Evolutionary conservation across 2,113 vertebrate genomes (phyloP).

Genomic region (Sitta europaea): DNA sequence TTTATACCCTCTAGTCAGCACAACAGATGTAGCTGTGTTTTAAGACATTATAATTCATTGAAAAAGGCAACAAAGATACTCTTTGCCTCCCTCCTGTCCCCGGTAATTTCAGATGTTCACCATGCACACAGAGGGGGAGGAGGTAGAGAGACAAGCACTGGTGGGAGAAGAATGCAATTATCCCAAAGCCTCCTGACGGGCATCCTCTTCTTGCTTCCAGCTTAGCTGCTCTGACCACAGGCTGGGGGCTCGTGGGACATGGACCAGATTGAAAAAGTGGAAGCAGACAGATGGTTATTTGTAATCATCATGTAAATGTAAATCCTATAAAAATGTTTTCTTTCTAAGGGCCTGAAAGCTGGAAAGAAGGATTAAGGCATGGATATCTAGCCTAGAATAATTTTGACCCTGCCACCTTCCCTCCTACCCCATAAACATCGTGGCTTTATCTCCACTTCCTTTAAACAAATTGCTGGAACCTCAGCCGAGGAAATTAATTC

Average conservation of each 20-base stretch:
- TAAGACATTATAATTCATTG: conserved; percentile 46
- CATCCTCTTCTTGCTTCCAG: conserved; percentile 40
- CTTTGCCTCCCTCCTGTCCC: not conserved
- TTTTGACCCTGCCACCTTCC: conserved; percentile 1
- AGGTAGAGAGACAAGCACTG: conserved; percentile 36
- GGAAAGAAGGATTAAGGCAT: conserved; percentile 40
- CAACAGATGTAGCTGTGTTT: conserved; percentile 70
- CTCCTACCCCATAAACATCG: not conserved
- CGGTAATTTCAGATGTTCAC: not conserved
- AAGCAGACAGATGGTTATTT: conserved; percentile 76
- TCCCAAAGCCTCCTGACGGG: conserved; percentile 58
- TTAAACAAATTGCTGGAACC: conserved; percentile 32
- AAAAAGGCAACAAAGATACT: conserved; percentile 61
- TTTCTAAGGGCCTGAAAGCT: conserved; percentile 28
- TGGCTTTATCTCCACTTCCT: conserved; percentile 16
- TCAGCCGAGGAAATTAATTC: conserved; percentile 1
- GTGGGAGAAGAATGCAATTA: conserved; percentile 77
- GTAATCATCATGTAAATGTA: conserved; percentile 73
- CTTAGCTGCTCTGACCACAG: conserved; percentile 62
- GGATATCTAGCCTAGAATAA: conserved; percentile 26
- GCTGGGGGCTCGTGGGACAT: conserved; percentile 54
- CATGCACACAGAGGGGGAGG: not conserved
- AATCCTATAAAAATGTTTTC: conserved; percentile 63
- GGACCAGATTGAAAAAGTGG: conserved; percentile 70
- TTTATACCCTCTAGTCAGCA: conserved; percentile 71